A percentile compares a stretch with the other conserved stretches of the same genome.
These are phyloP conservation scores for Rhorus exstirpatorius DNA, from an alignment of 2,888 invertebrate genomes.

Conservation along the genomic window DNA sequence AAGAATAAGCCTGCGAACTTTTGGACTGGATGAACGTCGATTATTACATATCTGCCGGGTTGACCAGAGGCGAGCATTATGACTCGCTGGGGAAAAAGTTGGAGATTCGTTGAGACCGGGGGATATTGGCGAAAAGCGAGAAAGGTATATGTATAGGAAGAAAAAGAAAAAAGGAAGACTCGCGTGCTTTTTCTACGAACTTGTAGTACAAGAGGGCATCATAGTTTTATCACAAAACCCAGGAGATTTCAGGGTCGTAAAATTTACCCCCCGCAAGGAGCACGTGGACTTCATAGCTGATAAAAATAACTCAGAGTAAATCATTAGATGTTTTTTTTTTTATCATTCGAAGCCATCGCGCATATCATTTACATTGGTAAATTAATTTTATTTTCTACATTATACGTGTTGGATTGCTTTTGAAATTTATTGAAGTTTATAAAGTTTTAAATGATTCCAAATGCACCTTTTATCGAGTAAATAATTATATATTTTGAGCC, in stretches of 20 bases:
- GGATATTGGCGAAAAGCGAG: background rate
- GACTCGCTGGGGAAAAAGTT: constrained; percentile 14
- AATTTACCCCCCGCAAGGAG: background rate
- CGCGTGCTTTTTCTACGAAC: background rate
- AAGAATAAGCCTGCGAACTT: constrained; percentile 43
- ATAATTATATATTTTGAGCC: too few species aligned
- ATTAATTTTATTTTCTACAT: too few species aligned
- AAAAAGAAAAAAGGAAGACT: background rate
- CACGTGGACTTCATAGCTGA: too few species aligned
- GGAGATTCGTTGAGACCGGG: constrained; percentile 2
- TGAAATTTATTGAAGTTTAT: too few species aligned
- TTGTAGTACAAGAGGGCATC: constrained; percentile 21
- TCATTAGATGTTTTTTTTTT: too few species aligned
- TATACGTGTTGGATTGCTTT: too few species aligned
- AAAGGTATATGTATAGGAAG: background rate
- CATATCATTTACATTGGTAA: too few species aligned
- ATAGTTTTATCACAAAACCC: background rate
- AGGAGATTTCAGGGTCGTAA: background rate
- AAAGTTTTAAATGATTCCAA: too few species aligned
- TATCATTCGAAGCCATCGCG: too few species aligned
- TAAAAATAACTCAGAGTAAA: background rate
- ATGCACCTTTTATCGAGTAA: too few species aligned
- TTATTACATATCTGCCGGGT: constrained; percentile 44
- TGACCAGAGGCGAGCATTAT: constrained; percentile 18
- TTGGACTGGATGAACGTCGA: constrained; percentile 7